phyloP scores from a whole-genome alignment of 2,113 vertebrate species.

The Progne subis region DNA sequence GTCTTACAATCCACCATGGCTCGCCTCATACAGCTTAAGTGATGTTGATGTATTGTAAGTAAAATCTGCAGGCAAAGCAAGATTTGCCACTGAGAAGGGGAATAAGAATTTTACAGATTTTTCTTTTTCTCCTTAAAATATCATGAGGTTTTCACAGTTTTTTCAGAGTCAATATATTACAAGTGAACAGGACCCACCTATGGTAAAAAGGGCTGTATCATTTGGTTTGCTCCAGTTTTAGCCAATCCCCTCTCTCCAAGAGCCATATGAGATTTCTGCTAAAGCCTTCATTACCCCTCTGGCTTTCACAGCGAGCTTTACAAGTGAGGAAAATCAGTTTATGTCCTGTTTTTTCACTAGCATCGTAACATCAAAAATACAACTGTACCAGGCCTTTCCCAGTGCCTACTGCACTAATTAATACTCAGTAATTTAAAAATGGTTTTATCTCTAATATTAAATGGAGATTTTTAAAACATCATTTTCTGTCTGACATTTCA shows the following conservation, averaged over 20 bases:
- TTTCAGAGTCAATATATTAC: neutral
- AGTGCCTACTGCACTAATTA: neutral
- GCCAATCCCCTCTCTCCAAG: neutral
- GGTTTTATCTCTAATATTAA: neutral
- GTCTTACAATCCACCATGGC: neutral
- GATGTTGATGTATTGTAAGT: neutral
- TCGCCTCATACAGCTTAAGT: neutral
- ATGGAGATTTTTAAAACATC: neutral
- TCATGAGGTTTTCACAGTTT: neutral
- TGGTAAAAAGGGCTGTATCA: neutral
- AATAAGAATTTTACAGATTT: neutral
- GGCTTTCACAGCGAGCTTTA: neutral
- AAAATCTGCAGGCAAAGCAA: neutral
- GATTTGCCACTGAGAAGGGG: neutral
- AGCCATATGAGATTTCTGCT: neutral
- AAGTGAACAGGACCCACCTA: fast-evolving
- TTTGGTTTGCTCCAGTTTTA: neutral
- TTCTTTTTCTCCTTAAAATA: neutral
- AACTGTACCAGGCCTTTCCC: neutral
- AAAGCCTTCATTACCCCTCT: neutral
- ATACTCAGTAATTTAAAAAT: neutral
- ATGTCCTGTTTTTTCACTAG: neutral
- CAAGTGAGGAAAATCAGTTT: neutral
- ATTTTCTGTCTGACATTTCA: neutral
- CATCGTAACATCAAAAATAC: neutral